Percentiles rank a stretch among this genome's conserved stretches.
Conservation (phyloP, 2,113 vertebrate species). For the Himantopus leucocephalus region DNA sequence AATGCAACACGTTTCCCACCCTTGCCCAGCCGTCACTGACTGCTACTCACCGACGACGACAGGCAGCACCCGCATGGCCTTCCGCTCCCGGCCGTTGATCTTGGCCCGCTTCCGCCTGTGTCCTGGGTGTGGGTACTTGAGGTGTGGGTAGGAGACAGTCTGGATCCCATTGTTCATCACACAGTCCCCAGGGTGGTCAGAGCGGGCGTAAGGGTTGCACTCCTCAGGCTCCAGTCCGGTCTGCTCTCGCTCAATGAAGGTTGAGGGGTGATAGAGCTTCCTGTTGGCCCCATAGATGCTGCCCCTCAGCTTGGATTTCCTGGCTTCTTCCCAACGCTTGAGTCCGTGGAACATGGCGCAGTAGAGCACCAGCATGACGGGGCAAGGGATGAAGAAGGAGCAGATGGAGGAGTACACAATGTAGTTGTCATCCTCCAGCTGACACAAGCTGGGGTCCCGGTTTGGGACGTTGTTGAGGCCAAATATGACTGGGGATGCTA, state of each 20-base stretch:
- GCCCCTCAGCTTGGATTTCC: conserved; percentile 81
- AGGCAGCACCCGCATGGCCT: conserved; percentile 91
- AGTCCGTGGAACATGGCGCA: conserved; percentile 88
- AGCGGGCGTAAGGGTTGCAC: conserved; percentile 35
- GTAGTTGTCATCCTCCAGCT: conserved; percentile 89
- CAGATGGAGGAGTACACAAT: conserved; percentile 91
- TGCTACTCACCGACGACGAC: conserved; percentile 89
- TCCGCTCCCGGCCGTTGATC: conserved; percentile 88
- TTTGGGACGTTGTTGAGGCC: conserved; percentile 86
- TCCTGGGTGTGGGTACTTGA: conserved; percentile 57
- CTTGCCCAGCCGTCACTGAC: not conserved
- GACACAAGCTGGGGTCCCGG: conserved; percentile 84
- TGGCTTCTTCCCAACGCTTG: conserved; percentile 83
- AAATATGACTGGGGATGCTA: conserved; percentile 89
- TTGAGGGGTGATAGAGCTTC: conserved; percentile 65
- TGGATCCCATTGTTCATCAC: conserved; percentile 70
- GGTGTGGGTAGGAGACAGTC: conserved; percentile 75
- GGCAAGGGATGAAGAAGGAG: conserved; percentile 95
- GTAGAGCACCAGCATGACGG: conserved; percentile 92
- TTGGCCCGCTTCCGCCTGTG: conserved; percentile 75
- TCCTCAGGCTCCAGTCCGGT: conserved; percentile 65
- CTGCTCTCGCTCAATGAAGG: conserved; percentile 69
- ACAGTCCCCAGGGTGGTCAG: conserved; percentile 73
- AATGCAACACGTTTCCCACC: accelerated
- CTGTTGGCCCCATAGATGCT: conserved; percentile 73